Percentiles rank a stretch among this genome's conserved stretches.
Evolutionary conservation across 2,888 invertebrate species (phyloP).

Genomic region (Lasioglossum leucozonium): DNA sequence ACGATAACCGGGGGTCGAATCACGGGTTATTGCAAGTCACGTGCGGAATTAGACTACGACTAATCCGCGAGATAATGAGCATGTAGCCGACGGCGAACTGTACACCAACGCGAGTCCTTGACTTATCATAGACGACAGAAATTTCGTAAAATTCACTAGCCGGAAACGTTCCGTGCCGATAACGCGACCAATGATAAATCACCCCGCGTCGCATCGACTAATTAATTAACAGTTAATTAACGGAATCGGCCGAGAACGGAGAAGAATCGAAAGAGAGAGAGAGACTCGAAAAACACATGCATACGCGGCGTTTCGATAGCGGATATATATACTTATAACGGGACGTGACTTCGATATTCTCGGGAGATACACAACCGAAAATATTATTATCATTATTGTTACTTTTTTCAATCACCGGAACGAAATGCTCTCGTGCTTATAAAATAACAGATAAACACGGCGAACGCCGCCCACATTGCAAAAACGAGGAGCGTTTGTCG

Average conservation of each 20-base stretch:
- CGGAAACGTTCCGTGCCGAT: slow-evolving; percentile 20
- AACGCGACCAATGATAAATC: slow-evolving; percentile 22
- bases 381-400: slow-evolving; percentile 6
- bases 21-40: slow-evolving; percentile 54
- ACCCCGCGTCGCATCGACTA: neutral
- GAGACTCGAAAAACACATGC: neutral
- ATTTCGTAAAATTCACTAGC: slow-evolving; percentile 38
- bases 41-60: slow-evolving; percentile 61
- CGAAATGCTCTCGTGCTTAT: neutral
- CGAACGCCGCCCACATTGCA: neutral
- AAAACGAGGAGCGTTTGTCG: neutral
- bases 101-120: slow-evolving; percentile 45
- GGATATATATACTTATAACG: slow-evolving; percentile 5
- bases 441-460: neutral
- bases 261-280: neutral
- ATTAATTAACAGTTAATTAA: slow-evolving; percentile 31
- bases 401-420: neutral
- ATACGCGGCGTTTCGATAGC: neutral
- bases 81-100: slow-evolving; percentile 12
- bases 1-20: slow-evolving; percentile 47
- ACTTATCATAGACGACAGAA: slow-evolving; percentile 31
- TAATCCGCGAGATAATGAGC: slow-evolving; percentile 39
- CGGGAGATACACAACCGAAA: neutral
- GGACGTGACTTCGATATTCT: neutral
- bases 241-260: neutral